Base-by-base conservation (phyloP, 1,140 invertebrate species). In the Kradibia gibbosae region DNA sequence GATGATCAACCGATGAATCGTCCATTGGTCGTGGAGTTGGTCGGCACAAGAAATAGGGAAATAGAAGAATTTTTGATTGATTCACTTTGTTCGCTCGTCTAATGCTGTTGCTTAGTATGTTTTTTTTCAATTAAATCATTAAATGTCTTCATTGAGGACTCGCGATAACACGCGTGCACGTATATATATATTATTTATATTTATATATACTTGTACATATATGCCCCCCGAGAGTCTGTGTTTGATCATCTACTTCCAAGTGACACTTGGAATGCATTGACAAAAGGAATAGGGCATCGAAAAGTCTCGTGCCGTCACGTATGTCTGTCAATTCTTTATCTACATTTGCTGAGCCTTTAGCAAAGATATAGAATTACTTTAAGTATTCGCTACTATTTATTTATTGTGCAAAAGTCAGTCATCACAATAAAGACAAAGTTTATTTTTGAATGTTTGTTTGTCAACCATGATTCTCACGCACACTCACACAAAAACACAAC, bases 31-130 rank as follows among this genome's bases (percentile, higher is more conserved):
- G 34, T 60, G 0, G 73, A 20, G 73, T 39, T 8, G 57, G 83
- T 85, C 79, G 86, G 87, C 89, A 90, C 89, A 88, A 84, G 90
- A 81, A 90, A 91, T 90, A 89, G 88, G 89, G 87, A 91, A 91
- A 91, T 91, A 91, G 88, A 91, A 91, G 89, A 91, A 91, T 90
- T 91, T 81, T 91, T 91, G 88, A 89, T 89, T 89, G 83, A 65
- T 85, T 53, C 11, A 20, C 45, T 36, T 48, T 3, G 25, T 31
- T 76, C 50, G n/a, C 74, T 76, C 22, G 55, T 42, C 31, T 70
- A 53, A 25, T 36, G 31, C 65, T 82, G 74, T 82, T 78, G 36
- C 36, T 77, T 76, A 75, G 55, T 83, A 74, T 83, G n/a, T 71
- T 55, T 83, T 45, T 81, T 53, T 3, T 85, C 60, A 60, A 71